A percentile compares a stretch with the other conserved stretches of the same genome.
phyloP scores from a whole-genome alignment of 2,888 invertebrate genomes.

The Neelides folsomi region DNA sequence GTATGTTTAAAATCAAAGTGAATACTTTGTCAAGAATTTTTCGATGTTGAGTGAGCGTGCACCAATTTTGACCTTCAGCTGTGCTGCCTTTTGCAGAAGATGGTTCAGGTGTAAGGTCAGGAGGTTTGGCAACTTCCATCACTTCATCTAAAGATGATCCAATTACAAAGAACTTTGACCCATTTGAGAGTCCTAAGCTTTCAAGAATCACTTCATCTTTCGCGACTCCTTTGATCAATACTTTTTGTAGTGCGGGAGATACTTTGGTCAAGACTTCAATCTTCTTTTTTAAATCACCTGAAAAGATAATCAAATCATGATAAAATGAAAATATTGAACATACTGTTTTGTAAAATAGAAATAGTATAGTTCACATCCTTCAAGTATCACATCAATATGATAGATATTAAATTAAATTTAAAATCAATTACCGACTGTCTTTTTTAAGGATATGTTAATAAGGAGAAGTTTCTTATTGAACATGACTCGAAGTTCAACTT shows the following conservation, averaged over 20 bases:
- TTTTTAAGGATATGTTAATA: conserved; percentile 16
- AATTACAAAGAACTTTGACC: conserved; percentile 79
- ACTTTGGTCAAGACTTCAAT: conserved; percentile 39
- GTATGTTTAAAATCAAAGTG: not conserved
- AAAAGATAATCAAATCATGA: not conserved
- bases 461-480: conserved; percentile 26
- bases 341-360: not conserved
- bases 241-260: conserved; percentile 71
- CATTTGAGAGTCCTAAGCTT: conserved; percentile 62
- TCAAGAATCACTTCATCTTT: conserved; percentile 67
- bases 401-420: not conserved
- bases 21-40: conserved; percentile 27
- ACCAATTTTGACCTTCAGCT: conserved; percentile 19
- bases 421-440: conserved; percentile 18
- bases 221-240: conserved; percentile 76
- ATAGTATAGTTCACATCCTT: conserved; percentile 2
- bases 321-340: not conserved
- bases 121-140: conserved; percentile 62
- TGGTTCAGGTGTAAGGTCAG: conserved; percentile 45
- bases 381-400: not conserved
- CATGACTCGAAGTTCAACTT: conserved; percentile 15
- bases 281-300: conserved; percentile 22
- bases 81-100: conserved; percentile 35
- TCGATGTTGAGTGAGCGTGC: conserved; percentile 19
- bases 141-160: conserved; percentile 80